Conservation (phyloP, 2,797 vertebrate genomes). For the Pseudochromis fuscus region DNA sequence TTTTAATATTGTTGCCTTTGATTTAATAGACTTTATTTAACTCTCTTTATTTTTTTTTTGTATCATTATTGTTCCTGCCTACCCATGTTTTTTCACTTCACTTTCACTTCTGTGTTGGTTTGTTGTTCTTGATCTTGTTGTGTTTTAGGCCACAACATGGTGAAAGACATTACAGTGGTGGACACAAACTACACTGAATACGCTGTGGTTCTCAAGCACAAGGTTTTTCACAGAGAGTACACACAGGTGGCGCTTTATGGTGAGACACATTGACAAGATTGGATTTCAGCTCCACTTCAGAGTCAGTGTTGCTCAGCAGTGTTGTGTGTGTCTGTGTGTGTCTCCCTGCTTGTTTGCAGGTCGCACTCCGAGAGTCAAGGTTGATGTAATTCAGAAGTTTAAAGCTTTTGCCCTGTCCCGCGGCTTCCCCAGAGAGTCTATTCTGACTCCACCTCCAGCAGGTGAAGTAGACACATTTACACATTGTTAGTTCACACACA, state of each 20-base stretch:
- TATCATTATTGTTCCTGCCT: no score
- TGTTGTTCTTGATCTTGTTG: not conserved
- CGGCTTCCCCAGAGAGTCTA: constrained; percentile 81
- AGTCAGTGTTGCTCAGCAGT: not conserved
- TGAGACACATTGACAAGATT: constrained; percentile 70
- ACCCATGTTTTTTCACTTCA: no score
- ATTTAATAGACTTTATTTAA: no score
- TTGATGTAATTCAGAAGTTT: constrained; percentile 78
- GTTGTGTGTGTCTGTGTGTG: not conserved
- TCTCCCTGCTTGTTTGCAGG: constrained; percentile 62
- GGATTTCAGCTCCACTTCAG: not conserved
- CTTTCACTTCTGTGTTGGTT: not conserved
- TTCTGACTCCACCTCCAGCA: constrained; percentile 79
- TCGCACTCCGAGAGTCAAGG: constrained; percentile 70
- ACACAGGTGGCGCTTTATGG: constrained; percentile 86
- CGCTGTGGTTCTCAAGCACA: constrained; percentile 85
- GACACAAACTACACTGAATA: constrained; percentile 86
- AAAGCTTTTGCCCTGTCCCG: constrained; percentile 72
- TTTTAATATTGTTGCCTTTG: no score
- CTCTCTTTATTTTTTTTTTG: no score
- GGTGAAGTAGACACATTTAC: constrained; percentile 56
- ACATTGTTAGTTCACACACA: not conserved
- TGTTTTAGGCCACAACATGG: constrained; percentile 78
- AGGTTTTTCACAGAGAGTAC: constrained; percentile 83
- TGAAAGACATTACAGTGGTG: constrained; percentile 87